phyloP scores from a whole-genome alignment of 23 tunicate species.

The Ciona savignyi region DNA sequence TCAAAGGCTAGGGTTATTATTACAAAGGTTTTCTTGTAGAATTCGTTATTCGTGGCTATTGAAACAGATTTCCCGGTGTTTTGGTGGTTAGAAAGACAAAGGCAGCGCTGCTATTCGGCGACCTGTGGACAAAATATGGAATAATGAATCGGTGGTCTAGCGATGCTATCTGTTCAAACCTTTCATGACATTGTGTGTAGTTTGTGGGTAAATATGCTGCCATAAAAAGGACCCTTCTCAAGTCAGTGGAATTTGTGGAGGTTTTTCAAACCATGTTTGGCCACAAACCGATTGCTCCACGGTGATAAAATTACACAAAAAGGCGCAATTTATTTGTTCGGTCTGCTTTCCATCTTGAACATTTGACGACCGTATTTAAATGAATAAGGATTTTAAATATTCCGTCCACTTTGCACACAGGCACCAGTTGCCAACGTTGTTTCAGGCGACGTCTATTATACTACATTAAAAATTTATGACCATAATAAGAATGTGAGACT shows the following conservation, averaged over 20 bases:
- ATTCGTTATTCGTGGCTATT: neutral
- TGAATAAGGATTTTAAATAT: no score
- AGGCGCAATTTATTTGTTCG: constrained; percentile 1
- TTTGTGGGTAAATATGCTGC: neutral
- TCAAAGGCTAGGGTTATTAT: neutral
- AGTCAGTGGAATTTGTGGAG: neutral
- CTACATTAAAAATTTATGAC: no score
- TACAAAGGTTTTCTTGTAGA: neutral
- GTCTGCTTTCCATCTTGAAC: no score
- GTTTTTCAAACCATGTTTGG: neutral
- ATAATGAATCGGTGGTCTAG: neutral
- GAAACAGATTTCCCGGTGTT: neutral
- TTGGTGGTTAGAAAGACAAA: neutral
- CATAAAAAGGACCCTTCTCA: neutral
- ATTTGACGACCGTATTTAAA: no score
- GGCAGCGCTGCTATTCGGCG: neutral
- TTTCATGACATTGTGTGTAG: neutral
- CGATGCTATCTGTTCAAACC: neutral
- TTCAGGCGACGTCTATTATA: no score
- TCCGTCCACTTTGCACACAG: no score
- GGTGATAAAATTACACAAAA: neutral
- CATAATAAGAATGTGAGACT: no score
- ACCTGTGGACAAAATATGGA: neutral
- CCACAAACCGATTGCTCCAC: neutral
- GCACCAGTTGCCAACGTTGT: no score